phyloP scores from a whole-genome alignment of 2,888 invertebrate species.

The Philereme transversata region DNA sequence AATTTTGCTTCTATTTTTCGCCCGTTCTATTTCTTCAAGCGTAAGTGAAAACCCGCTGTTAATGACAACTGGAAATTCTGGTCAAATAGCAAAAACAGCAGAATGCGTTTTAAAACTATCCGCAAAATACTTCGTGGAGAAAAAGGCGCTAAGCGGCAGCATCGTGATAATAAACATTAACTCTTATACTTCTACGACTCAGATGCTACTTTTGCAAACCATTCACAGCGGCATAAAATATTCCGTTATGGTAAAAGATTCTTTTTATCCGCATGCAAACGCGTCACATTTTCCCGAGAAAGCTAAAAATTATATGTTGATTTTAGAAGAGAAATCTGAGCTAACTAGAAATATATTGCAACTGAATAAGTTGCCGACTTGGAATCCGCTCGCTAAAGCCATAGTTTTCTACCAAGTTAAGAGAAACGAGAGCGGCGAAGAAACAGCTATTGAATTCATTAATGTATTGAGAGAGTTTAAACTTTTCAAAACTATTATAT shows the following conservation, averaged over 20 bases:
- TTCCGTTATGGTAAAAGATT: constrained; percentile 81
- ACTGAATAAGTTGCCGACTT: constrained; percentile 75
- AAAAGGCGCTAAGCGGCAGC: constrained; percentile 77
- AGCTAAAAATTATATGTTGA: constrained; percentile 82
- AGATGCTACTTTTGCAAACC: constrained; percentile 69
- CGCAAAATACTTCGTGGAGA: constrained; percentile 80
- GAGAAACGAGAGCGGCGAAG: constrained; percentile 55
- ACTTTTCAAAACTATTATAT: constrained; percentile 70
- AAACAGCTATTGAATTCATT: constrained; percentile 65
- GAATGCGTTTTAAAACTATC: constrained; percentile 80
- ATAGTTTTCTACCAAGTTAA: constrained; percentile 71
- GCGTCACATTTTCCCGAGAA: constrained; percentile 81
- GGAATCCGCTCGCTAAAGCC: constrained; percentile 80
- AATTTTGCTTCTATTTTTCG: constrained; percentile 45
- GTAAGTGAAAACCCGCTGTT: constrained; percentile 63
- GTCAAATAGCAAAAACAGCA: constrained; percentile 70
- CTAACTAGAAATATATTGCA: constrained; percentile 73
- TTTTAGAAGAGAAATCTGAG: constrained; percentile 77
- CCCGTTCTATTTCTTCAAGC: constrained; percentile 48
- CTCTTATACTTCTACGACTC: constrained; percentile 69
- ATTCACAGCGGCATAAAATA: constrained; percentile 75
- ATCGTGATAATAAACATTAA: constrained; percentile 80
- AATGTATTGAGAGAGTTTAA: constrained; percentile 68
- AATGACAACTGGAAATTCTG: constrained; percentile 65
- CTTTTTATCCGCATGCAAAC: constrained; percentile 75